Evolutionary conservation across 2,888 invertebrate genomes (phyloP).

Genomic region (Agrochola macilenta): DNA sequence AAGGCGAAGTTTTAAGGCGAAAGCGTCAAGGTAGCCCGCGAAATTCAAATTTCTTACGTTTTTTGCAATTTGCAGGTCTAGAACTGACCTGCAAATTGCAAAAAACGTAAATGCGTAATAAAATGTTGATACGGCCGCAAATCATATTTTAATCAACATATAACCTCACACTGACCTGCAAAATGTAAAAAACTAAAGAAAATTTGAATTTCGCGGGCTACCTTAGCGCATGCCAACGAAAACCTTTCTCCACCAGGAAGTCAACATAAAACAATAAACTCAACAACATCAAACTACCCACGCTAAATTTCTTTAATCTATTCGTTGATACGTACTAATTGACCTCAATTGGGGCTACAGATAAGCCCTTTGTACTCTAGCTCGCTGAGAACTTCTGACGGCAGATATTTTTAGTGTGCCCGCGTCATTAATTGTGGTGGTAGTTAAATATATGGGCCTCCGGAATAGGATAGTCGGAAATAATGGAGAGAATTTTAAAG

Average conservation of each 20-base stretch:
- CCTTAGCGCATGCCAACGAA: too few species aligned
- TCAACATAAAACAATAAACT: slow-evolving; percentile 18
- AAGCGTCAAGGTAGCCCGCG: too few species aligned
- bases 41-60: too few species aligned
- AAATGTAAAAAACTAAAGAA: too few species aligned
- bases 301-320: slow-evolving; percentile 68
- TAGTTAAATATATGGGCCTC: neutral
- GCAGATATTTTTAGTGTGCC: slow-evolving; percentile 31
- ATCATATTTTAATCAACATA: too few species aligned
- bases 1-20: too few species aligned
- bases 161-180: too few species aligned
- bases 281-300: slow-evolving; percentile 19
- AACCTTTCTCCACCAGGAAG: slow-evolving; percentile 11
- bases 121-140: too few species aligned
- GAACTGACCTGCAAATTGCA: too few species aligned
- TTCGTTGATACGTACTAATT: slow-evolving; percentile 66
- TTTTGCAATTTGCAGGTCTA: too few species aligned
- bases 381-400: slow-evolving; percentile 31
- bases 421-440: slow-evolving; percentile 7
- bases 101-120: too few species aligned
- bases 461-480: neutral
- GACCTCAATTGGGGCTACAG: slow-evolving; percentile 65
- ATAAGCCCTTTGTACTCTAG: slow-evolving; percentile 66
- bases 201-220: too few species aligned
- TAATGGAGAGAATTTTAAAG: neutral